Base-by-base conservation (phyloP, 1,140 invertebrate species). In the Euglossa dilemma region DNA sequence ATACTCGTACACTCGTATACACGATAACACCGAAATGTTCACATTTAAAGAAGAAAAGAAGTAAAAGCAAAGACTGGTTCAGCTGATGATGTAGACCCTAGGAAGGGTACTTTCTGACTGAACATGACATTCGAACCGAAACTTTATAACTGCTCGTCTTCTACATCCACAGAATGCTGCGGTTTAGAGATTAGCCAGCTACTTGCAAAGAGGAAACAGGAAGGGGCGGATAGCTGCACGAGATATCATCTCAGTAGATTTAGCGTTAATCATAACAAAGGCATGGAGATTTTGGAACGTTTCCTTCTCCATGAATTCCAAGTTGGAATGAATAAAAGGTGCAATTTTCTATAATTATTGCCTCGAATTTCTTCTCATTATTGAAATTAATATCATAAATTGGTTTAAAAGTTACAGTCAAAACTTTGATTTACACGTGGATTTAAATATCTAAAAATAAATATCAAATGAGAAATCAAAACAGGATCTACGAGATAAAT, bases 121-220 rank as follows among this genome's bases (percentile, higher is more conserved):
- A 83, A 45, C 77, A 71, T 54, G 50, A 76, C 18, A 25, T 80
- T 85, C 54, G 72, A 45, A 12, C 74, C 59, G 77, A 47, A 87
- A 85, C 85, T 92, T 91, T 91, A 91, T 92, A 92, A 89, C 54
- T 47, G 23, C n/a, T 23, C 43, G 54, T 20, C 74, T 56, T 80
- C 72, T 86, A 82, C 85, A 87, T 84, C 87, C 87, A 92, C 92
- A 92, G 92, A 91, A 93, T 89, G 89, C 82, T 87, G 89, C 50
- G 91, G 90, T 78, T 80, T 89, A 74, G 69, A 92, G 91, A 92
- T 92, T 91, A 91, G 71, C 84, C 43, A 83, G 63, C 47, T 71
- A 86, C 80, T 82, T 72, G 64, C 72, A 61, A 87, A 88, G 69
- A 90, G 89, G 91, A 93, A 93, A 91, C 92, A 92, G 92, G 92